phyloP scores from a whole-genome alignment of 2,888 invertebrate species.

The Ormia ochracea region DNA sequence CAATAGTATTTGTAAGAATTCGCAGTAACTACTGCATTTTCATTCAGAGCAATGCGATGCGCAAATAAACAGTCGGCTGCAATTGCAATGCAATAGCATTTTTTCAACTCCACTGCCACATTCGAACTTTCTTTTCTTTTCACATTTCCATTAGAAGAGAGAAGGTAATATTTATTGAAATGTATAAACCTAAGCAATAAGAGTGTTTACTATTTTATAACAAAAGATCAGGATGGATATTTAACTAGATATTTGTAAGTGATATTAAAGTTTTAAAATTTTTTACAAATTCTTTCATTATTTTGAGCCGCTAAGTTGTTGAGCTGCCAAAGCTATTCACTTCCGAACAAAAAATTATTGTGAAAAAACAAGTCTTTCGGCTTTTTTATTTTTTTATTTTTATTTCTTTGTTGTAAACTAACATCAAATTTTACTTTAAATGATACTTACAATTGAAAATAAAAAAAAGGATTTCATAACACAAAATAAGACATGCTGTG shows the following conservation, averaged over 20 bases:
- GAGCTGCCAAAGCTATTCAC: not conserved
- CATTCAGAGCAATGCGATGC: constrained; percentile 53
- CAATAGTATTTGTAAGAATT: not conserved
- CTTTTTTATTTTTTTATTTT: constrained; percentile 16
- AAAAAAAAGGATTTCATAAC: constrained; percentile 36
- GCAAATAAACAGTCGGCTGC: constrained; percentile 60
- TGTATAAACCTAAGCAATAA: constrained; percentile 12
- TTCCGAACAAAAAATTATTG: not conserved
- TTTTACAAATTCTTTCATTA: constrained; percentile 10
- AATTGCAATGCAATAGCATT: constrained; percentile 55
- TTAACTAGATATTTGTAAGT: constrained; percentile 26
- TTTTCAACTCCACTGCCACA: constrained; percentile 18
- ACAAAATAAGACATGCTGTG: constrained; percentile 58
- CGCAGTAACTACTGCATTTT: constrained; percentile 46
- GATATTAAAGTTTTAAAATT: constrained; percentile 38
- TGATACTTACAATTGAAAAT: constrained; percentile 40
- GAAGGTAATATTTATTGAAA: constrained; percentile 55
- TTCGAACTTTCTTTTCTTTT: not conserved
- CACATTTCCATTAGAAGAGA: constrained; percentile 30
- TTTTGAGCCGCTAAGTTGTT: not conserved
- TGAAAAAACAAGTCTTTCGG: not conserved
- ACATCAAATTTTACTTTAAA: constrained; percentile 60
- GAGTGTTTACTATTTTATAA: constrained; percentile 14
- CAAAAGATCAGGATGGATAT: constrained; percentile 28
- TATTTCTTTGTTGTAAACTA: constrained; percentile 29